Conservation (phyloP, 2,888 invertebrate genomes). For the Lasioglossum pauxillum region DNA sequence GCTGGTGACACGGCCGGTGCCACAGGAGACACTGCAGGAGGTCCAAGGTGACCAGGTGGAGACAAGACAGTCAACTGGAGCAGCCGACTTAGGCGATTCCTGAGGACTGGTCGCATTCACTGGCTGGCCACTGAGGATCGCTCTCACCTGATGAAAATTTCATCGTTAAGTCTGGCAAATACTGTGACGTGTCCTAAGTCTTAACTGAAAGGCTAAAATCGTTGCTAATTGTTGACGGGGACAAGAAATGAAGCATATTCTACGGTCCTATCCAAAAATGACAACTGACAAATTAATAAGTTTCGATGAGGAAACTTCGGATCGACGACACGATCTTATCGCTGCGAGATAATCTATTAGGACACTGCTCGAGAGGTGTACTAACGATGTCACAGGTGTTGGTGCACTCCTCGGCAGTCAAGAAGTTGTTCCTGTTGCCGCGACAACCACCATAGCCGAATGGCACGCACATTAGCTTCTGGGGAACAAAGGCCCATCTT, state of each 20-base stretch:
- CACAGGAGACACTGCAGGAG: constrained; percentile 92
- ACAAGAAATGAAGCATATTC: too few species aligned
- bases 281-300: too few species aligned
- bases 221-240: too few species aligned
- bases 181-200: too few species aligned
- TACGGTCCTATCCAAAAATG: too few species aligned
- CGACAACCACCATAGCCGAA: constrained; percentile 96
- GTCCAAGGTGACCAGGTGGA: constrained; percentile 94
- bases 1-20: constrained; percentile 89
- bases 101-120: constrained; percentile 26
- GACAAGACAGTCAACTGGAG: constrained; percentile 88
- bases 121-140: constrained; percentile 71
- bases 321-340: too few species aligned
- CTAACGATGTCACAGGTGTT: constrained; percentile 88
- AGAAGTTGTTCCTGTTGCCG: constrained; percentile 96
- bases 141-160: constrained; percentile 67
- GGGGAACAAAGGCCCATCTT: constrained; percentile 93
- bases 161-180: too few species aligned
- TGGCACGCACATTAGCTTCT: constrained; percentile 91
- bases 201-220: background rate
- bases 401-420: constrained; percentile 91
- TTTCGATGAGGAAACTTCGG: too few species aligned
- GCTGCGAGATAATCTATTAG: too few species aligned
- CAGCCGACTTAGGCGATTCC: constrained; percentile 26
- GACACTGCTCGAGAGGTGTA: constrained; percentile 20